These are phyloP conservation scores for Chascanopsetta lugubris DNA, from an alignment of 2,113 vertebrate genomes.

Conservation along the genomic window DNA sequence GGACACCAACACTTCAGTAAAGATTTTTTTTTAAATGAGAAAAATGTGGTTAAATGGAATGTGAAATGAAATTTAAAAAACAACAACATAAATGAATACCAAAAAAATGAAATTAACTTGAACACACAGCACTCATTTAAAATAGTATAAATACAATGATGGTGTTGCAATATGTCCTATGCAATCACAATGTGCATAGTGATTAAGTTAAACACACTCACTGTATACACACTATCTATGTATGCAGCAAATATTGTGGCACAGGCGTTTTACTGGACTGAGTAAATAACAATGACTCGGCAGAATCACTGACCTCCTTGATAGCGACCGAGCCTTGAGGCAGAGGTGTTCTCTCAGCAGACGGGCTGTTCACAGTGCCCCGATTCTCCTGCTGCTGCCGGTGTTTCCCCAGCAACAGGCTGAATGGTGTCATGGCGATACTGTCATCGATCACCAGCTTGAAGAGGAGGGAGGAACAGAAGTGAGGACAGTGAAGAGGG, in stretches of 20 bases:
- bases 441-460: slow-evolving; percentile 89
- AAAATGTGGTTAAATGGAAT: too few relatives aligned
- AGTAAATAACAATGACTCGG: not conserved
- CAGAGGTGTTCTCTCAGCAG: slow-evolving; percentile 50
- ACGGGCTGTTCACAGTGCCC: slow-evolving; percentile 29
- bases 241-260: too few relatives aligned
- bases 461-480: not conserved
- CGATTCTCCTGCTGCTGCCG: slow-evolving; percentile 66
- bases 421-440: slow-evolving; percentile 89
- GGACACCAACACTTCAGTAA: not conserved
- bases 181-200: too few relatives aligned
- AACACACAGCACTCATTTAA: too few relatives aligned
- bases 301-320: slow-evolving; percentile 82
- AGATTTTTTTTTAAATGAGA: too few relatives aligned
- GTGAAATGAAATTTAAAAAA: too few relatives aligned
- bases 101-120: not conserved
- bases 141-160: too few relatives aligned
- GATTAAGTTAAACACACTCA: not conserved
- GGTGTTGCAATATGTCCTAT: too few relatives aligned
- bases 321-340: slow-evolving; percentile 83
- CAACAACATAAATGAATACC: too few relatives aligned
- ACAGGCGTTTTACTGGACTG: not conserved
- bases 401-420: slow-evolving; percentile 89
- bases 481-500: not conserved
- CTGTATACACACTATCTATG: too few relatives aligned